Base-by-base conservation (phyloP, 1,140 invertebrate species). In the Eufriesea mexicana region DNA sequence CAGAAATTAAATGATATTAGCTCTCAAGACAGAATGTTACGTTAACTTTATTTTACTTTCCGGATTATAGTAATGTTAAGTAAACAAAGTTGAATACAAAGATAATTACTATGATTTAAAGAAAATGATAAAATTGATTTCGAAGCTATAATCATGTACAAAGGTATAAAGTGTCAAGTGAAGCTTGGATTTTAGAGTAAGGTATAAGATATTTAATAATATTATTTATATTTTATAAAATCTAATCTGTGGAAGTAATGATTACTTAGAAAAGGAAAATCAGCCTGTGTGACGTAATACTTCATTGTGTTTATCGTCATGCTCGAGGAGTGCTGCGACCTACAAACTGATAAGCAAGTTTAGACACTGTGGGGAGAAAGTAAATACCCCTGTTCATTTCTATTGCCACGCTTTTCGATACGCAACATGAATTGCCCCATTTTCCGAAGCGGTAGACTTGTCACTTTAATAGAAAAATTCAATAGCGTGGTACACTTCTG, bases 371-470 rank as follows among this genome's bases (percentile, higher is more conserved):
- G 42, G 64, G 79, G 64, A 28, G 59, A 85, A 85, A 85, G 84
- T 85, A 85, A 85, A 77, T 85, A 83, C 54, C 79, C 54, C 59
- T 83, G 73, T 85, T 85, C 67, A 61, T 45, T 35, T 67, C 59
- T 66, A 72, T 83, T 82, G 62, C 51, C 47, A 73, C 18, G 28
- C 42, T 54, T 72, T 75, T 77, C 49, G 79, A 83, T 81, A 70
- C 83, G 47, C 84, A 77, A 67, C 66, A 64, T 83, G 79, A 83
- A 61, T 28, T 47, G 54, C 59, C 54, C 73, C 25, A 57, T 68
- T 74, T 84, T 47, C 70, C 42, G 49, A 16, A 35, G 54, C 54
- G 6, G 49, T 54, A 16, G 47, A 20, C 8, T 25, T n/a, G 42
- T 68, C 25, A 35, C 35, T 35, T 35, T 18, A 18, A 54, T 54